These are phyloP conservation scores for Elgaria multicarinata DNA, from an alignment of 2,113 vertebrate species.

Conservation along the genomic window DNA sequence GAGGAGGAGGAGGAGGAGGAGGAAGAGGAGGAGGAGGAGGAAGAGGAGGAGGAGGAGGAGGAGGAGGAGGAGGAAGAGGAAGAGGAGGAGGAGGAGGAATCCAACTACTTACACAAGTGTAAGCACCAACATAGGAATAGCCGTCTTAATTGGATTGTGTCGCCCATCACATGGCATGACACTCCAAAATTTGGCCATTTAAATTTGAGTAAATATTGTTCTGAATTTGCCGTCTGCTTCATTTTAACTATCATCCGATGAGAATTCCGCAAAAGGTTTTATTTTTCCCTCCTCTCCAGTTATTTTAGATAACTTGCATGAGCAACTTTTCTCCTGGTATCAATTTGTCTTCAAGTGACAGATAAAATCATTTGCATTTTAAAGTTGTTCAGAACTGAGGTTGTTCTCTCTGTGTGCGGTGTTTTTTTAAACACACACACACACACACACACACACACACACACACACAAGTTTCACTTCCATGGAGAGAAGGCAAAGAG, in stretches of 20 bases:
- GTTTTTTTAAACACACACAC: too few species aligned
- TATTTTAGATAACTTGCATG: background rate
- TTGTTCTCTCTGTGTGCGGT: background rate
- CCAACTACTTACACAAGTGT: background rate
- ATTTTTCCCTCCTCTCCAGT: background rate
- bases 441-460: too few species aligned
- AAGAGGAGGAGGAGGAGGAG: too few species aligned
- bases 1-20: too few species aligned
- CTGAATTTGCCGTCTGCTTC: background rate
- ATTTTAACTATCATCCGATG: background rate
- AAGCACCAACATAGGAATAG: background rate
- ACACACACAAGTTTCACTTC: background rate
- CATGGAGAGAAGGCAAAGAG: background rate
- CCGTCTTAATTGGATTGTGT: too few species aligned
- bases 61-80: too few species aligned
- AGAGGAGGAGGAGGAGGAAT: too few species aligned
- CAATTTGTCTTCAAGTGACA: background rate
- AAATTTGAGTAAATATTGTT: background rate
- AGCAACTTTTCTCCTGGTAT: background rate
- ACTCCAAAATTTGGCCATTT: background rate
- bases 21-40: too few species aligned
- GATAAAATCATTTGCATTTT: background rate
- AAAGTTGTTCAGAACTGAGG: background rate
- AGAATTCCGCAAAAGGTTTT: background rate
- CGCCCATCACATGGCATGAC: too few species aligned